Evolutionary conservation across 2,113 vertebrate species (phyloP).

Genomic region (Acanthochromis polyacanthus): DNA sequence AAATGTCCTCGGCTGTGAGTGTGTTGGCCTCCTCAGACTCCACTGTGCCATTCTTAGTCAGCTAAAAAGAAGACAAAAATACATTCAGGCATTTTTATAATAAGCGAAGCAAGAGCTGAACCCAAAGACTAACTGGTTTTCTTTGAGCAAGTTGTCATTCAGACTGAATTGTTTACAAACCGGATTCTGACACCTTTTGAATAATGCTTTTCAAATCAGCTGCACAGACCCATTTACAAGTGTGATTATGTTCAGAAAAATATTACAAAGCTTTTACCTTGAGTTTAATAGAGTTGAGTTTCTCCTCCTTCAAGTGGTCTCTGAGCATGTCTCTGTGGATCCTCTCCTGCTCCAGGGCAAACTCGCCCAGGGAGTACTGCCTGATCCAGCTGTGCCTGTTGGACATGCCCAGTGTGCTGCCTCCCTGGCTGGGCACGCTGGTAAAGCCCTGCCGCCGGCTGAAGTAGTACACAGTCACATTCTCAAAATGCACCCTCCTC

Average conservation of each 20-base stretch:
- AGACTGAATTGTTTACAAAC: neutral
- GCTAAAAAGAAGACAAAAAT: constrained; percentile 80
- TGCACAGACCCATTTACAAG: neutral
- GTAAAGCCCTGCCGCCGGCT: constrained; percentile 97
- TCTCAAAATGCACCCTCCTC: constrained; percentile 96
- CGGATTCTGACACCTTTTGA: neutral
- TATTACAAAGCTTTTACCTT: constrained; percentile 70
- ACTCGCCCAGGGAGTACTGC: constrained; percentile 96
- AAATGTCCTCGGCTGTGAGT: constrained; percentile 96
- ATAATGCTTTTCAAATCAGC: neutral
- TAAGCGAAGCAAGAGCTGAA: constrained; percentile 4
- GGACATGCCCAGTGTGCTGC: constrained; percentile 98
- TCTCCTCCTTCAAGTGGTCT: constrained; percentile 97
- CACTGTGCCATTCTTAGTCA: constrained; percentile 96
- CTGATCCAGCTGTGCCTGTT: constrained; percentile 94
- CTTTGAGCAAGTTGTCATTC: neutral
- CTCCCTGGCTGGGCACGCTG: constrained; percentile 98
- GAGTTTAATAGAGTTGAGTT: constrained; percentile 94
- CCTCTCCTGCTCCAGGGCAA: constrained; percentile 95
- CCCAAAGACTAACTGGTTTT: neutral
- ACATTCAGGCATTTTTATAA: constrained; percentile 11
- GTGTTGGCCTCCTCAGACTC: constrained; percentile 95
- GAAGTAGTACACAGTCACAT: constrained; percentile 99
- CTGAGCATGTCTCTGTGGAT: constrained; percentile 95
- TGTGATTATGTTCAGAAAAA: neutral